phyloP scores from a whole-genome alignment of 2,888 invertebrate genomes.

The Ypsolopha sequella region DNA sequence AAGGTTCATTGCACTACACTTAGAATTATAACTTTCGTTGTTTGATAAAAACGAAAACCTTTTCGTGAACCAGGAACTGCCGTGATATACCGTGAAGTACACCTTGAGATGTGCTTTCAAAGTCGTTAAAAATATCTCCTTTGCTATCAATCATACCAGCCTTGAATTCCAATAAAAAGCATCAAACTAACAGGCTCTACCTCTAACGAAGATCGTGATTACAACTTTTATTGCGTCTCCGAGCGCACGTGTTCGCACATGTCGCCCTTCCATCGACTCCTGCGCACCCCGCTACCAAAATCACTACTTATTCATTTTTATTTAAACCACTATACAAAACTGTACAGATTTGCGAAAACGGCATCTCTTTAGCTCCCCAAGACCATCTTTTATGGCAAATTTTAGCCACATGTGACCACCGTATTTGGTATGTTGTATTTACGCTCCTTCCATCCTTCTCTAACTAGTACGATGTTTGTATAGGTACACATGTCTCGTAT shows the following conservation, averaged over 20 bases:
- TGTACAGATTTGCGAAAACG: constrained; percentile 30
- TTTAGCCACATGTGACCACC: constrained; percentile 63
- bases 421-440: constrained; percentile 64
- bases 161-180: neutral
- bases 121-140: no score
- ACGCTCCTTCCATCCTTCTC: constrained; percentile 28
- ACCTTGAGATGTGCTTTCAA: no score
- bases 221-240: constrained; percentile 5
- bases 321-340: constrained; percentile 28
- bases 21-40: no score
- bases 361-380: constrained; percentile 26
- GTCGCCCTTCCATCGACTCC: constrained; percentile 32
- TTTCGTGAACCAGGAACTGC: no score
- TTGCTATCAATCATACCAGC: neutral
- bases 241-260: constrained; percentile 28
- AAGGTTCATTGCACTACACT: no score
- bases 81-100: no score
- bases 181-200: neutral
- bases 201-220: neutral
- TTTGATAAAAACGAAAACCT: no score
- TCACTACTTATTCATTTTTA: constrained; percentile 5
- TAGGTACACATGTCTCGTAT: constrained; percentile 29
- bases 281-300: constrained; percentile 18
- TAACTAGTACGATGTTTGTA: constrained; percentile 8
- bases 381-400: constrained; percentile 40